These are phyloP conservation scores for Proteles cristata DNA, from an alignment of 2,113 vertebrate genomes.

Conservation along the genomic window DNA sequence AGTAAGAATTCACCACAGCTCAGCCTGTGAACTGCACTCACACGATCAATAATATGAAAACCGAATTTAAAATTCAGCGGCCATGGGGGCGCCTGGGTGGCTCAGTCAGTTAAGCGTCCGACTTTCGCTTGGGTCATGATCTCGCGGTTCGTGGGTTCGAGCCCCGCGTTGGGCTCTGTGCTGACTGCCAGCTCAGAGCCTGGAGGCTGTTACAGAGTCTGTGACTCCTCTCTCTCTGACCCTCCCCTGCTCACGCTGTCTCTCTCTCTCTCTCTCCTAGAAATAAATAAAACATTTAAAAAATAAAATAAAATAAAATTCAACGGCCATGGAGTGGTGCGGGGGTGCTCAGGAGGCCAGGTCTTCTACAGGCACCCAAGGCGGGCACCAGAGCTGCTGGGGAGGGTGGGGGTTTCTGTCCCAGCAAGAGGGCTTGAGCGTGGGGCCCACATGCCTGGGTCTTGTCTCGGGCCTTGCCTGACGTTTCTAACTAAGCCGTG, in stretches of 20 bases:
- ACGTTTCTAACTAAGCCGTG: accelerated
- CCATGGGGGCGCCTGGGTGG: neutral
- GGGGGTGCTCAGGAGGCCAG: neutral
- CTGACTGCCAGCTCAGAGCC: no score
- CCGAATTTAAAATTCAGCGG: neutral
- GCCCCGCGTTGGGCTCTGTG: no score
- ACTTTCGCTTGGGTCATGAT: no score
- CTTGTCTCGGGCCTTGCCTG: no score
- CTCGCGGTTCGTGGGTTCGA: no score
- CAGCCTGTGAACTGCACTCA: neutral
- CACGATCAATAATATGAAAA: neutral
- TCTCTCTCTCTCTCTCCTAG: no score
- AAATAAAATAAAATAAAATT: neutral
- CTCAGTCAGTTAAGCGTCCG: no score
- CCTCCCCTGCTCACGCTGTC: no score
- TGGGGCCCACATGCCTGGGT: neutral
- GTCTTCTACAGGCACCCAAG: neutral
- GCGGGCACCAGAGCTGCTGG: neutral
- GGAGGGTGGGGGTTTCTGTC: neutral
- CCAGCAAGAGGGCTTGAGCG: neutral
- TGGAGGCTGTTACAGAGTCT: no score
- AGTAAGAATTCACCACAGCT: neutral
- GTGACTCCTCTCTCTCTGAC: no score
- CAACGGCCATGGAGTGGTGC: neutral
- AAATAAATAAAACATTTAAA: no score